Conservation (phyloP, 2,797 vertebrate genomes). For the Tachyglossus aculeatus region DNA sequence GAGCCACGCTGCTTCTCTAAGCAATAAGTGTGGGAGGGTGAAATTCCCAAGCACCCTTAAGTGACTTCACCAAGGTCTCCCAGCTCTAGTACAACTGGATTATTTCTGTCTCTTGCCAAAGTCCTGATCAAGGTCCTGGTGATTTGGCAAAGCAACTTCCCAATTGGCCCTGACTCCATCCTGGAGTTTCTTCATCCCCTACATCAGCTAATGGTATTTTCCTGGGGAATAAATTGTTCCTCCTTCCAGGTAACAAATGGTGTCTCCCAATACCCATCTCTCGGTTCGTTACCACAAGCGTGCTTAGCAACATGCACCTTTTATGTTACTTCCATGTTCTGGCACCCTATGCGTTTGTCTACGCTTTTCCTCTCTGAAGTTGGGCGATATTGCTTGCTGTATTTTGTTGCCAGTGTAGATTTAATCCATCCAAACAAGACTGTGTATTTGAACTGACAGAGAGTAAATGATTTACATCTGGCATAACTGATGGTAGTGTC, state of each 20-base stretch:
- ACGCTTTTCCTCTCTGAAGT: conserved; percentile 63
- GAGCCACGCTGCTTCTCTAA: too few relatives aligned
- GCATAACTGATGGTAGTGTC: conserved; percentile 78
- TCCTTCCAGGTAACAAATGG: conserved; percentile 18
- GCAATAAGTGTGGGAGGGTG: too few relatives aligned
- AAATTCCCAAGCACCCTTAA: too few relatives aligned
- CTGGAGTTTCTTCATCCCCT: background rate
- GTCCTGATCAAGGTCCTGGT: too few relatives aligned
- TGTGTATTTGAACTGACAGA: conserved; percentile 78
- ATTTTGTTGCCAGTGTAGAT: conserved; percentile 76
- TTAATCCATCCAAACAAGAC: conserved; percentile 73
- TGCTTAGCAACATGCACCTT: conserved; percentile 42
- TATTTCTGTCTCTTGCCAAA: too few relatives aligned
- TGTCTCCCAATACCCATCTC: conserved; percentile 5
- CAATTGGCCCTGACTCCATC: too few relatives aligned
- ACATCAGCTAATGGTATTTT: background rate
- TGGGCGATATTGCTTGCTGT: conserved; percentile 60
- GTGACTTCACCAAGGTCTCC: too few relatives aligned
- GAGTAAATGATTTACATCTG: conserved; percentile 81
- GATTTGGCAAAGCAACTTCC: too few relatives aligned
- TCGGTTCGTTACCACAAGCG: conserved; percentile 22
- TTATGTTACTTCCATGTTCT: conserved; percentile 56
- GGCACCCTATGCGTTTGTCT: conserved; percentile 58
- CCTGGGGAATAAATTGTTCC: background rate
- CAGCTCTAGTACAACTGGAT: too few relatives aligned